A percentile compares a stretch with the other conserved stretches of the same genome.
Conservation (phyloP, 2,888 invertebrate genomes). For the Pheosia gnoma region DNA sequence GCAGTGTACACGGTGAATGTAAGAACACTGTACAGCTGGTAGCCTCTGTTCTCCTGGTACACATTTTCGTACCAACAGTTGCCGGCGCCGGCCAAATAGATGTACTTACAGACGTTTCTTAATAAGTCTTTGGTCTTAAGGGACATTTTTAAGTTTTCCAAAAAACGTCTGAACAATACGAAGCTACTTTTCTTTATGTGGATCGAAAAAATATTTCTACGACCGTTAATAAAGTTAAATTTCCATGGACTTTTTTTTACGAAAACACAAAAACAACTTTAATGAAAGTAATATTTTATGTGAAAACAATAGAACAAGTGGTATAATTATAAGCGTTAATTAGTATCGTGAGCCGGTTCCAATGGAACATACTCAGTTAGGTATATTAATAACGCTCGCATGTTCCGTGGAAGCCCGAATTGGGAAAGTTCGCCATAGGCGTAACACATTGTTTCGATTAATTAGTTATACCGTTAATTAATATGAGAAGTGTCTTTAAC, state of each 20-base stretch:
- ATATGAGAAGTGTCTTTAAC: constrained; percentile 27
- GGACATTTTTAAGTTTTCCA: constrained; percentile 45
- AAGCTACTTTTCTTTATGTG: constrained; percentile 7
- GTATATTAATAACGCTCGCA: constrained; percentile 22
- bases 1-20: constrained; percentile 64
- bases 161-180: constrained; percentile 14
- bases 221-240: constrained; percentile 19
- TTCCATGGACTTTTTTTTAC: constrained; percentile 18
- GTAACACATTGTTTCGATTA: constrained; percentile 34
- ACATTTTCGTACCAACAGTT: constrained; percentile 68
- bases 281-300: constrained; percentile 22
- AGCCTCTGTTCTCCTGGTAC: constrained; percentile 53
- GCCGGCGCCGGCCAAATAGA: constrained; percentile 68
- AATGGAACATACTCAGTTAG: constrained; percentile 25
- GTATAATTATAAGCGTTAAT: constrained; percentile 37
- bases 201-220: constrained; percentile 7
- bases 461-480: constrained; percentile 38
- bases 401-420: constrained; percentile 34
- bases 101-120: constrained; percentile 61
- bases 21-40: constrained; percentile 56
- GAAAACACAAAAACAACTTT: constrained; percentile 27
- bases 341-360: constrained; percentile 23
- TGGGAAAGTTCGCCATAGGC: constrained; percentile 37
- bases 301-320: constrained; percentile 28
- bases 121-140: constrained; percentile 59